These are phyloP conservation scores for Altica lythri DNA, from an alignment of 2,888 invertebrate species.

Conservation along the genomic window DNA sequence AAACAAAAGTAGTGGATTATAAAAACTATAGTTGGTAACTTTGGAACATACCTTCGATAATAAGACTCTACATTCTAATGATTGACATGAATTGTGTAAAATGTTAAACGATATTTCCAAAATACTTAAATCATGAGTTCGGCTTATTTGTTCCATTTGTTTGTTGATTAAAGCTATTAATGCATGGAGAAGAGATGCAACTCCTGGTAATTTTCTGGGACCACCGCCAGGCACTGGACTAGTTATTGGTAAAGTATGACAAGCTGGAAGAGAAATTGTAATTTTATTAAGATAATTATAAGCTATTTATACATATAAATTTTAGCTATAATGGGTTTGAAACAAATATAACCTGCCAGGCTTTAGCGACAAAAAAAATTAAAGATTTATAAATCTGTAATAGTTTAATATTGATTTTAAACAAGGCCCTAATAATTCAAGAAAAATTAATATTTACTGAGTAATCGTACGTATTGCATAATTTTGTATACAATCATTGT, in stretches of 20 bases:
- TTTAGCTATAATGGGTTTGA: too few relatives aligned
- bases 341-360: too few relatives aligned
- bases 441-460: too few relatives aligned
- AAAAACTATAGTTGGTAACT: too few relatives aligned
- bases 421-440: too few relatives aligned
- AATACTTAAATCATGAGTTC: constrained; percentile 56
- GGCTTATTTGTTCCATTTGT: constrained; percentile 61
- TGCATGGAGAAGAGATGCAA: constrained; percentile 61
- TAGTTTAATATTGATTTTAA: too few relatives aligned
- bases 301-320: too few relatives aligned
- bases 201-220: constrained; percentile 59
- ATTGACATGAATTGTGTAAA: constrained; percentile 60
- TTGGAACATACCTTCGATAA: constrained; percentile 65
- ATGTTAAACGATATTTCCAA: constrained; percentile 60
- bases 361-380: too few relatives aligned
- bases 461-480: too few relatives aligned
- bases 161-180: constrained; percentile 57
- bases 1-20: too few relatives aligned
- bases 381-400: too few relatives aligned
- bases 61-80: constrained; percentile 66
- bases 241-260: constrained; percentile 60
- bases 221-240: constrained; percentile 60
- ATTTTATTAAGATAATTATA: not conserved
- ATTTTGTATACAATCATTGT: too few relatives aligned
- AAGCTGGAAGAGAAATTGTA: constrained; percentile 51